Evolutionary conservation across 2,113 vertebrate species (phyloP), one percentile per base, ranked within the genome.

Genomic region (Thamnaconus septentrionalis): DNA sequence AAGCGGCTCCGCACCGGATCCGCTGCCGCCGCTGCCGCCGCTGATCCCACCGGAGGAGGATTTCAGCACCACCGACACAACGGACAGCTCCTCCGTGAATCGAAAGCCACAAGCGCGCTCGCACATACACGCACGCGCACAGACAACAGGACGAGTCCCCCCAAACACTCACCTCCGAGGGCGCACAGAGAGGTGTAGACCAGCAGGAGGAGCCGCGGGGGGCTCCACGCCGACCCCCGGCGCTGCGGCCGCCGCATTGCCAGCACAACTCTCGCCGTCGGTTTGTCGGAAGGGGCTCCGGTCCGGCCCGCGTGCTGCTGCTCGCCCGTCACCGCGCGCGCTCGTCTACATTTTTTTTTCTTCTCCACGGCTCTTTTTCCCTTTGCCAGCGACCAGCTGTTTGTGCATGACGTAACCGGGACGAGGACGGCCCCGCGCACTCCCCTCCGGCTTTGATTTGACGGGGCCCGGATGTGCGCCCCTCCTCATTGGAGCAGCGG

Each of bases 311-410:
- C 70, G 83, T 75, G 89, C 89, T 88, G 81, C 89, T 87, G 67
- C 78, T 87, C 88, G 83, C 83, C 79, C 18, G 18, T 31, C 18
- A 31, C 18, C 18, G 18, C 18, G 18, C 18, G 18, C 18, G 18
- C 18, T 31, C 18, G 18, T 90, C 91, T 91, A 92, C 92, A 92
- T 93, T 87, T 92, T 90, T 91, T 91, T 85, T 80, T 81, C 72
- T 84, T 71, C 51, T 31, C 53, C 18, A 31, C 18, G 18, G 18
- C 18, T 31, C 18, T 59, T 65, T 53, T 66, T 61, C 49, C 60
- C 60, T 64, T 75, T 83, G 88, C 87, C 87, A 90, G 73, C 79
- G 87, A 92, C 91, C 92, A 91, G 91, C 92, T 92, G 91, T 92
- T 92, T 89, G 85, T 79, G 85, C 84, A 89, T 92, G 91, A 93